These are phyloP conservation scores for Rhynchotus rufescens DNA, from an alignment of 2,797 vertebrate species.

Conservation along the genomic window DNA sequence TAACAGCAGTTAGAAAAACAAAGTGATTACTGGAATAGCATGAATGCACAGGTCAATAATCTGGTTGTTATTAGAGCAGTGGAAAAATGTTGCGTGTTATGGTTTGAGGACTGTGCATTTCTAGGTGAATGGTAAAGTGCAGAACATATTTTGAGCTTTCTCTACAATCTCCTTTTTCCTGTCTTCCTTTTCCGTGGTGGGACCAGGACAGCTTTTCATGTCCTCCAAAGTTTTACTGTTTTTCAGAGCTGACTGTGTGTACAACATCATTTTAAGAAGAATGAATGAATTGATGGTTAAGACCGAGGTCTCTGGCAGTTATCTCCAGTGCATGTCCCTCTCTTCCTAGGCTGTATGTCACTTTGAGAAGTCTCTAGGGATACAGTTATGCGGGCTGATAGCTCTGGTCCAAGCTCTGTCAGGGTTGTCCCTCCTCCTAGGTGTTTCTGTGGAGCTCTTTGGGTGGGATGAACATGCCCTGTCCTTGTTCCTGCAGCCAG, in stretches of 20 bases:
- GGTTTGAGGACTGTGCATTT: background rate
- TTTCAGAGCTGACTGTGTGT: background rate
- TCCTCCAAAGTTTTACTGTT: background rate
- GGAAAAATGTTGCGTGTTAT: accelerated
- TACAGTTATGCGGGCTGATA: background rate
- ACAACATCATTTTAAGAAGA: background rate
- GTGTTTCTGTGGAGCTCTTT: background rate
- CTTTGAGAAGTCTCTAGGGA: background rate
- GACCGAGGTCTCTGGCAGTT: background rate
- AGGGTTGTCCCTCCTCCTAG: background rate
- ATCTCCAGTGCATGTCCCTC: background rate
- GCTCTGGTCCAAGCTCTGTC: background rate
- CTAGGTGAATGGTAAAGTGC: background rate
- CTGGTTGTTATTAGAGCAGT: background rate
- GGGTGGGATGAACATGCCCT: background rate
- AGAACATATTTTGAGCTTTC: background rate
- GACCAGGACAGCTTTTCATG: background rate
- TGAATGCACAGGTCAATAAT: background rate
- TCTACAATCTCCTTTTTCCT: background rate
- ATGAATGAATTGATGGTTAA: background rate
- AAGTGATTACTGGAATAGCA: background rate
- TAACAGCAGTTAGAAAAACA: background rate
- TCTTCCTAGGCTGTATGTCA: background rate
- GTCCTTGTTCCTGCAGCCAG: background rate
- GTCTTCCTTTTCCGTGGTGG: background rate